Base-by-base conservation (phyloP, 2,888 invertebrate species). In the Agonopterix alstromeriana region DNA sequence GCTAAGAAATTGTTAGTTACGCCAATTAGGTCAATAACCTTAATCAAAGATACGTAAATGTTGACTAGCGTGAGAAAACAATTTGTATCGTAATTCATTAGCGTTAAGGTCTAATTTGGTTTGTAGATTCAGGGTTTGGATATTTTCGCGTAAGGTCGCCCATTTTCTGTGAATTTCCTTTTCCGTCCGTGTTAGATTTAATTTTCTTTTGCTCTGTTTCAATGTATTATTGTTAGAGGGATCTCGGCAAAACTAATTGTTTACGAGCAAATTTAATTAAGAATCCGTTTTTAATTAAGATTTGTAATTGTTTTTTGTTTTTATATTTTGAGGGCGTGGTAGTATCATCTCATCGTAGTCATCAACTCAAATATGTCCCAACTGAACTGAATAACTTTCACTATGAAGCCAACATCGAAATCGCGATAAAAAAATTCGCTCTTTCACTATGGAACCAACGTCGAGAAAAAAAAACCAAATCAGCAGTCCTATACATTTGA, bases 161-260 rank as follows among this genome's bases (percentile, higher is more conserved):
- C 36, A 41, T 46, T 50, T 50, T 50, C 43, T 36, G 12, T 35
- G 36, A 17, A 38, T 38, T 48, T 48, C 47, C 48, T 50, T 35
- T 38, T 35, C 35, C 48, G 35, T 38, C 36, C 41, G 45, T 35
- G 43, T 49, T 49, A 43, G 45, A 63, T 58, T 61, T 63, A 61
- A 63, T 61, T 60, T 56, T 51, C 57, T 56, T 57, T 49, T 42
- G 49, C 50, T 36, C 47, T 46, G 50, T 48, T 54, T 53, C 48
- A 49, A 48, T 45, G 48, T 49, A 54, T 46, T 46, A 46, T 38
- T 45, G 36, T 46, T 40, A 41, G 48, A 55, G 52, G 55, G 51
- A 27, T 52, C 53, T 56, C 50, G 54, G 53, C 53, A 57, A 59
- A 60, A 60, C 59, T 60, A 56, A 59, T 59, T 59, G 55, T 56